Conservation (phyloP, 2,888 invertebrate genomes). For the Carabus problematicus region DNA sequence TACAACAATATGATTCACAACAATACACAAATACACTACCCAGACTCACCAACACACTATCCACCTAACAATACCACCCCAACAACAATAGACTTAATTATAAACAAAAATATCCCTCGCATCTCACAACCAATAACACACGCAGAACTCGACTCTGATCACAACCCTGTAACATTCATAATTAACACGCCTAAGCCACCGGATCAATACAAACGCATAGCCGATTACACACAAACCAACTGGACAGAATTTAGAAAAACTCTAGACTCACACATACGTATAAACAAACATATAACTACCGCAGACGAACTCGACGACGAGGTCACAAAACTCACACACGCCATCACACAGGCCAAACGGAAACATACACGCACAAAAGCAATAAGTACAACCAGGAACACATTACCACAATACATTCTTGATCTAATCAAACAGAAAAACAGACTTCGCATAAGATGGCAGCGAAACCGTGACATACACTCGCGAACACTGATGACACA, state of each 20-base stretch:
- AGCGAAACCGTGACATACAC: too few relatives aligned
- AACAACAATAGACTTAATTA: not conserved
- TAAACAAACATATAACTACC: constrained; percentile 11
- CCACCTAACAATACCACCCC: not conserved
- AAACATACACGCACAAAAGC: too few relatives aligned
- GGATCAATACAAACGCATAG: too few relatives aligned
- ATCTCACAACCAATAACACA: too few relatives aligned
- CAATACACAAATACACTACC: too few relatives aligned
- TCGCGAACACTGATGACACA: not conserved
- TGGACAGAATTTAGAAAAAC: constrained; percentile 15
- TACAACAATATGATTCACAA: not conserved
- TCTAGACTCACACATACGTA: constrained; percentile 22
- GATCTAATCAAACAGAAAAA: too few relatives aligned
- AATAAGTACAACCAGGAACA: too few relatives aligned
- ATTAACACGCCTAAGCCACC: too few relatives aligned
- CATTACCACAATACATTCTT: too few relatives aligned
- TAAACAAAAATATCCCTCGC: not conserved
- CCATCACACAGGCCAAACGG: not conserved
- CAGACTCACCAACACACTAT: not conserved
- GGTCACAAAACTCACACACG: not conserved
- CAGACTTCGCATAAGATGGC: too few relatives aligned
- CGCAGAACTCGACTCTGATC: too few relatives aligned
- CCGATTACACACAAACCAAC: constrained; percentile 31
- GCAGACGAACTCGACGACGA: not conserved
- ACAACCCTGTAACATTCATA: too few relatives aligned